Evolutionary conservation across 2,113 vertebrate genomes (phyloP), one percentile per base, ranked within the genome.

Genomic region (Rhombomys opimus): DNA sequence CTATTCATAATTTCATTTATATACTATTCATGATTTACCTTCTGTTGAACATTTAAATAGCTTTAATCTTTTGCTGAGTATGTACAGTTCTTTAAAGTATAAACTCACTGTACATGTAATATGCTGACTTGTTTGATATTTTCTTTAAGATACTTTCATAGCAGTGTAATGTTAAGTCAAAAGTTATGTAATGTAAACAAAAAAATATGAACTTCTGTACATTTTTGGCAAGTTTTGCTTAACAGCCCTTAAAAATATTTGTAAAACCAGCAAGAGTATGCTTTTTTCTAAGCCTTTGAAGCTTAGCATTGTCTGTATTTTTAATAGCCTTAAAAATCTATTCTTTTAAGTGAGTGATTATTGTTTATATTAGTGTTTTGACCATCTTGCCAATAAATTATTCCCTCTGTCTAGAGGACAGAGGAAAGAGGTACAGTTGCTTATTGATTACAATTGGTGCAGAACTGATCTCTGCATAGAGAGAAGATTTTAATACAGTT

Each of bases 351-450:
- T 61, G 72, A 22, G 46, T 41, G 18, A 17, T 67, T 18, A 81
- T 35, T n/a, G 2, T 13, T 91, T 90, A 41, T 72, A 0, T 90
- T 84, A 93, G 20, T 18, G 30, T 59, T 63, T 87, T 84, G 59
- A 14, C 91, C 67, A 63, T 90, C 78, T 25, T 65, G 61, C 23
- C 84, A 90, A 78, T 18, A 75, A 2, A 70, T 73, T 86, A 46
- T 46, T 46, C 46, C 46, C 46, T 67, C 54, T 81, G 73, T 93
- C n/a, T 32, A 76, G 52, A 92, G 17, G 35, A 54, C 70, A 25
- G n/a, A 57, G 46, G 81, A 59, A 65, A 75, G 23, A 84, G 87
- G 70, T 67, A 93, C 38, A 94, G 72, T n/a, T 94, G 14, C 25
- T 12, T 90, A 80, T 91, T 65, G 87, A 4, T 50, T 57, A 72